These are phyloP conservation scores for Pectinophora gossypiella DNA, from an alignment of 1,140 invertebrate genomes.

Conservation along the genomic window DNA sequence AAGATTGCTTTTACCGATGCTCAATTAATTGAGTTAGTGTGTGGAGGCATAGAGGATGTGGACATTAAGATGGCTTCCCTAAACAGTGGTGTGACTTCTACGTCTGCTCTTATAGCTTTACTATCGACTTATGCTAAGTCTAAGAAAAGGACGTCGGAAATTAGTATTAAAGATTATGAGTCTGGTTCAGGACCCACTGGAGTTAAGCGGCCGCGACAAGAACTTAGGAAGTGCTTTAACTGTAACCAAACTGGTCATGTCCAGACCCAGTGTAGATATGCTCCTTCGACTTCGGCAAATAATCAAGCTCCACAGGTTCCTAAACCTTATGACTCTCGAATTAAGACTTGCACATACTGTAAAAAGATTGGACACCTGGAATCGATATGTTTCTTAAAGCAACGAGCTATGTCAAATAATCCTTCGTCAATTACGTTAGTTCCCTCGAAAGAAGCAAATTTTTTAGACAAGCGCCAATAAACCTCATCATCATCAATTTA, in stretches of 20 bases:
- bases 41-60: too few species aligned
- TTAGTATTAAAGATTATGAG: too few species aligned
- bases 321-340: not conserved
- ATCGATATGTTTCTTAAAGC: not conserved
- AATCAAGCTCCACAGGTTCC: not conserved
- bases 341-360: slow-evolving; percentile 6
- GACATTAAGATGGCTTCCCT: too few species aligned
- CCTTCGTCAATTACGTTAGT: not conserved
- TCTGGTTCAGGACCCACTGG: not conserved
- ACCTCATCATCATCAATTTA: too few species aligned
- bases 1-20: too few species aligned
- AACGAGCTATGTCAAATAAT: not conserved
- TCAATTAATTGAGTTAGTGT: too few species aligned
- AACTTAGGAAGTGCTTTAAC: not conserved
- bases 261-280: not conserved
- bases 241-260: not conserved
- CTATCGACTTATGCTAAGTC: not conserved
- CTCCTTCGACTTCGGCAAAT: not conserved
- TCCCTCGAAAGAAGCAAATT: slow-evolving; percentile 7
- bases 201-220: not conserved
- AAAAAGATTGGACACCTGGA: slow-evolving; percentile 10
- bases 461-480: slow-evolving; percentile 16
- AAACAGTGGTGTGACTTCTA: not conserved
- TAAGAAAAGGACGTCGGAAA: not conserved
- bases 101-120: not conserved